Conservation (phyloP, 2,113 vertebrate species). For the Etheostoma cragini region DNA sequence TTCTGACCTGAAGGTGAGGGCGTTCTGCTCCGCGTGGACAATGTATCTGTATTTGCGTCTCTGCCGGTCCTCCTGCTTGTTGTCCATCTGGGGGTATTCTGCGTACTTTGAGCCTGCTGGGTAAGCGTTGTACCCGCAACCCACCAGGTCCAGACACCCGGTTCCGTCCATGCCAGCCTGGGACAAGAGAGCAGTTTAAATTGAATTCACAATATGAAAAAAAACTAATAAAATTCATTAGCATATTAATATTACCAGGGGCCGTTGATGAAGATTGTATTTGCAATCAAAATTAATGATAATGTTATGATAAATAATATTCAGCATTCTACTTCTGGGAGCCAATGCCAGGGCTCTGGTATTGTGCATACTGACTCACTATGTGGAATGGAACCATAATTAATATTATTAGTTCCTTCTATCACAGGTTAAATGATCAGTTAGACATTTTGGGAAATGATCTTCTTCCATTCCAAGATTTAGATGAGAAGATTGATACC, state of each 20-base stretch:
- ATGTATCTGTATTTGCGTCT: conserved; percentile 96
- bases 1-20: conserved; percentile 93
- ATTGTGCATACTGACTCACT: not conserved
- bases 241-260: no score
- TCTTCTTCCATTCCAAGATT: no score
- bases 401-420: not conserved
- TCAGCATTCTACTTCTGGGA: not conserved
- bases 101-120: conserved; percentile 93
- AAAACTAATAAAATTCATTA: no score
- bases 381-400: not conserved
- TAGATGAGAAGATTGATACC: not conserved
- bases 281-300: no score
- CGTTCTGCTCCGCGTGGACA: conserved; percentile 95
- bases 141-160: conserved; percentile 89
- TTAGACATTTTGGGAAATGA: not conserved
- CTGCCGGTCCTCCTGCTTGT: conserved; percentile 91
- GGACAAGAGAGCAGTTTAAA: not conserved
- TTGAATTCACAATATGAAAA: no score
- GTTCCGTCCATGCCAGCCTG: conserved; percentile 89
- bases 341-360: not conserved
- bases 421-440: not conserved
- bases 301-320: no score
- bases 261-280: no score
- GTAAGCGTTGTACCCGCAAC: conserved; percentile 96
- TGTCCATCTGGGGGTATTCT: conserved; percentile 95